These are phyloP conservation scores for Leucophora obtusa DNA, from an alignment of 2,888 invertebrate species.

Conservation along the genomic window DNA sequence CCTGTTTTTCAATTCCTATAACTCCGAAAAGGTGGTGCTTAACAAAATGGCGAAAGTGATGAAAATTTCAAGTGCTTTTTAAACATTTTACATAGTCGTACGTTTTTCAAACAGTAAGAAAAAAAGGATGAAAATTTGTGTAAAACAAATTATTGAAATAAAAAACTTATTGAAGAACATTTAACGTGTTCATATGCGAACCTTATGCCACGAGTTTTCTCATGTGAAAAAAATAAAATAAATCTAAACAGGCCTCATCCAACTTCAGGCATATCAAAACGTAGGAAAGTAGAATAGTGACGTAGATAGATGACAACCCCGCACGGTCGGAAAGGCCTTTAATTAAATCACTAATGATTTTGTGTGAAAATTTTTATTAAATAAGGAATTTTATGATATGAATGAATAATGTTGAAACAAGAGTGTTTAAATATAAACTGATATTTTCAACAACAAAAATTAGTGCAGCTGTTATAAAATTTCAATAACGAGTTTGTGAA, in stretches of 20 bases:
- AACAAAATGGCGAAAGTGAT: constrained; percentile 63
- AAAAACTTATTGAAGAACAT: constrained; percentile 9
- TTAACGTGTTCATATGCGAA: constrained; percentile 33
- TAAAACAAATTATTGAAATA: not conserved
- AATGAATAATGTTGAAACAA: not conserved
- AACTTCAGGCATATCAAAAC: constrained; percentile 6
- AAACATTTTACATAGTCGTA: constrained; percentile 30
- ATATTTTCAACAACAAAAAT: not conserved
- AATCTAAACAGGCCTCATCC: constrained; percentile 19
- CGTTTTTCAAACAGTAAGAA: not conserved
- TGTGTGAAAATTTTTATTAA: not conserved
- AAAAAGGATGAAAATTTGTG: not conserved
- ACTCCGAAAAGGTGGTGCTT: constrained; percentile 51
- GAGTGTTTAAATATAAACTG: constrained; percentile 5
- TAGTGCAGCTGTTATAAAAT: not conserved
- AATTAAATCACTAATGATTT: constrained; percentile 9
- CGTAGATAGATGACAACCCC: constrained; percentile 46
- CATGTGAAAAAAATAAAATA: not conserved
- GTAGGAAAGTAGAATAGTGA: constrained; percentile 29
- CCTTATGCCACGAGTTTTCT: constrained; percentile 57
- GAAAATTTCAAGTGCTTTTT: constrained; percentile 56
- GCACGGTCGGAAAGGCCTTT: constrained; percentile 12
- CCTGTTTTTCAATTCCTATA: constrained; percentile 30
- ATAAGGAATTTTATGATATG: not conserved
- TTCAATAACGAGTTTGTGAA: not conserved